phyloP scores from a whole-genome alignment of 2,113 vertebrate genomes.

The Notothenia coriiceps region DNA sequence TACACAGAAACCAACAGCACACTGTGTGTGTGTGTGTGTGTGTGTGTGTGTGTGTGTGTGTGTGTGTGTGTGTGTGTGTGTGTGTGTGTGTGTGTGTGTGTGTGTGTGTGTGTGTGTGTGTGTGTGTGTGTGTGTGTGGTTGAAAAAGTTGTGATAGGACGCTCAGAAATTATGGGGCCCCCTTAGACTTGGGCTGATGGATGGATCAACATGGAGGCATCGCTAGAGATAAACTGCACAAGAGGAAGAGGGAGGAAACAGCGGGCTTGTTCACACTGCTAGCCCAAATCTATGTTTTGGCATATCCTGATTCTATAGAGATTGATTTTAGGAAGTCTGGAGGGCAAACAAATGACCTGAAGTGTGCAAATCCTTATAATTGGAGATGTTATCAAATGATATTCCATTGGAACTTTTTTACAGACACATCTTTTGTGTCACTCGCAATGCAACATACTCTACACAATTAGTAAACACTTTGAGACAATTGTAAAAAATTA shows the following conservation, averaged over 20 bases:
- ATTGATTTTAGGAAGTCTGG: neutral
- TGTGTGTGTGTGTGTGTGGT: neutral
- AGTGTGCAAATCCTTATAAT: neutral
- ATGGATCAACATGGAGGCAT: slow-evolving; percentile 40
- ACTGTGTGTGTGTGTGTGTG: too few species aligned
- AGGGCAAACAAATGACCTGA: neutral
- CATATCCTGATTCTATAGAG: neutral
- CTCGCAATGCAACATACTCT: too few species aligned
- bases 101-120: neutral
- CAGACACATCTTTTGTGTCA: neutral
- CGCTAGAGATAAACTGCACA: slow-evolving; percentile 26
- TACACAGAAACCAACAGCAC: too few species aligned
- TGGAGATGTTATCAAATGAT: neutral
- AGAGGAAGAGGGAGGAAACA: neutral
- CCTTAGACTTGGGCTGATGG: slow-evolving; percentile 41
- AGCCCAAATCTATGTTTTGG: neutral
- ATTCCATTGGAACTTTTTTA: neutral
- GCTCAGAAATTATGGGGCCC: slow-evolving; percentile 30
- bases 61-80: too few species aligned
- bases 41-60: too few species aligned
- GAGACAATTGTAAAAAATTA: too few species aligned
- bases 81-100: too few species aligned
- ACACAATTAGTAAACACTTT: too few species aligned
- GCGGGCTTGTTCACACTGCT: neutral
- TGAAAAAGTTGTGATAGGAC: slow-evolving; percentile 27